Evolutionary conservation across 2,888 invertebrate genomes (phyloP), one percentile per base, ranked within the genome.

Genomic region (Apotomis turbidana): DNA sequence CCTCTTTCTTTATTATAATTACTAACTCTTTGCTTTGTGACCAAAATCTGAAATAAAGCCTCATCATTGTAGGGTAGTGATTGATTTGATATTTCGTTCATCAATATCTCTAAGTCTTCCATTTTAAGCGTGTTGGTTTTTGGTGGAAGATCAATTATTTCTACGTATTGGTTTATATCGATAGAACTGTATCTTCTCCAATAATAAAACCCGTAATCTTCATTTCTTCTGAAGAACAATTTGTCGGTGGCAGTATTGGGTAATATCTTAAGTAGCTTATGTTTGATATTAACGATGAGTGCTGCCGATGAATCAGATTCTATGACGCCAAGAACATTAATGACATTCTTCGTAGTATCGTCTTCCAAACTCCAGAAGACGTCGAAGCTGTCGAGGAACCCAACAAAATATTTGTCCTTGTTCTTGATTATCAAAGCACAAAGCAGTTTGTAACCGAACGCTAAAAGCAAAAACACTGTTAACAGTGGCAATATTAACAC

Each of bases 331-430:
- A 94, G 81, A 4, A 94, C 89, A 69, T 94, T 94, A 66, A 94
- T 94, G 36, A 94, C 81, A 55, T 91, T 91, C 70, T 87, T 87
- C 0, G 92, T 86, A 3, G 84, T 78, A 4, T 91, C 84, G 49
- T 92, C 89, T 81, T 94, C 94, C 36, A 94, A 77, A 46, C 94
- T 91, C 94, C 94, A 94, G 68, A 94, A 88, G 2, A 90, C 89
- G 77, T 95, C 95, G 8, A 91, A 89, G 57, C 94, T 94, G 51
- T 92, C 87, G 36, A 95, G 82, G 15, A 94, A 87, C 36, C 90
- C 88, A 4, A 83, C 88, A 76, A 93, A 95, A 72, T 87, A 80
- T 54, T 86, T 81, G 59, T 88, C 88, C 70, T 78, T 83, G 70
- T 75, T 77, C 73, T 78, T 83, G 49, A 88, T 87, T 3, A 83